phyloP scores from a whole-genome alignment of 1,140 invertebrate genomes.

The Papilio xuthus region DNA sequence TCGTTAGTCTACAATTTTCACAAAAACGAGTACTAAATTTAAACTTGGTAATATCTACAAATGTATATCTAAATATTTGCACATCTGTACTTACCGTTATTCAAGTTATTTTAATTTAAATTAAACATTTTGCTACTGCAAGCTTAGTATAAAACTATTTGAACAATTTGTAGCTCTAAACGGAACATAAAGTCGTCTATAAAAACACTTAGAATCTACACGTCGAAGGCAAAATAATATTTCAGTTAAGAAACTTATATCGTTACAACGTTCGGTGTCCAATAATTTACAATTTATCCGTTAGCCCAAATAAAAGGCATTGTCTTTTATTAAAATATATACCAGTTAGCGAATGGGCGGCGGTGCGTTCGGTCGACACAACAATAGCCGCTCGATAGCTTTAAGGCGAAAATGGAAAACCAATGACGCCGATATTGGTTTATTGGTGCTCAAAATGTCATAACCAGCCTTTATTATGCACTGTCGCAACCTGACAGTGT shows the following conservation, averaged over 20 bases:
- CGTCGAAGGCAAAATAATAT: neutral
- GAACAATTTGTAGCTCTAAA: neutral
- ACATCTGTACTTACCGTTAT: neutral
- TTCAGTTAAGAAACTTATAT: conserved; percentile 35
- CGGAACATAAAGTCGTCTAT: too few species aligned
- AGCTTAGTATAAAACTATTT: too few species aligned
- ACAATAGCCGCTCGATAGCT: conserved; percentile 42
- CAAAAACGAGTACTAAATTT: neutral
- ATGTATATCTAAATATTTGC: neutral
- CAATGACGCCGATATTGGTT: conserved; percentile 47
- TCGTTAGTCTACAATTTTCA: neutral
- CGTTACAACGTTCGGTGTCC: conserved; percentile 5
- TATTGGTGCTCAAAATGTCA: conserved; percentile 36
- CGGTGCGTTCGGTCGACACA: conserved; percentile 28
- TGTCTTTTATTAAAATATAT: conserved; percentile 46
- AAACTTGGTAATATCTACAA: neutral
- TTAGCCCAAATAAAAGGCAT: conserved; percentile 24
- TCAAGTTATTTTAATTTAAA: neutral
- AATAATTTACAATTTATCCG: conserved; percentile 26
- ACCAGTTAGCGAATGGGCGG: conserved; percentile 28
- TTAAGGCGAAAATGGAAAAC: conserved; percentile 51
- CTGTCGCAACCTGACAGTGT: neutral
- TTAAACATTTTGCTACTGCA: neutral
- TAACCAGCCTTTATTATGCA: conserved; percentile 32
- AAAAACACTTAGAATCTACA: too few species aligned